phyloP scores from a whole-genome alignment of 2,113 vertebrate genomes.

The Cyphomyrus discorhynchus region DNA sequence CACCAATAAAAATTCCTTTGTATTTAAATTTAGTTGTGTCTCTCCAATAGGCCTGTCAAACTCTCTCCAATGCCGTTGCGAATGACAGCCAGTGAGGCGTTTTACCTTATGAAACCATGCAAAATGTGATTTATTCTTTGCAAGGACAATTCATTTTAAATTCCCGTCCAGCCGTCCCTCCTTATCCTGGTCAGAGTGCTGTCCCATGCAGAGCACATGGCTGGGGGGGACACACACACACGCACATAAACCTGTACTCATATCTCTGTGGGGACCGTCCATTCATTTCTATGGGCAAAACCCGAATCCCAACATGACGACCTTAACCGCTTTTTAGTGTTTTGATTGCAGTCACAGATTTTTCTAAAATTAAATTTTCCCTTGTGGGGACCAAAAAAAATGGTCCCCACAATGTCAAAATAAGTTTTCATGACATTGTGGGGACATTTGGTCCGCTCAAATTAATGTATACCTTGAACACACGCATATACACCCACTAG shows the following conservation, averaged over 20 bases:
- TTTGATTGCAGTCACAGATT: too few relatives aligned
- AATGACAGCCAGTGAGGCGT: neutral
- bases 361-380: too few relatives aligned
- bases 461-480: too few relatives aligned
- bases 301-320: too few relatives aligned
- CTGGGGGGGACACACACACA: neutral
- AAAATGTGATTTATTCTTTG: neutral
- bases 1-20: neutral
- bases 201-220: neutral
- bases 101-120: neutral
- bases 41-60: neutral
- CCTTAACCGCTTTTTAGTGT: too few relatives aligned
- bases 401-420: too few relatives aligned
- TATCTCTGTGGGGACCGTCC: too few relatives aligned
- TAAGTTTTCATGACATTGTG: too few relatives aligned
- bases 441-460: too few relatives aligned
- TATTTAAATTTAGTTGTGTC: neutral
- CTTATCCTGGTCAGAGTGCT: neutral
- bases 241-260: neutral
- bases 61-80: neutral
- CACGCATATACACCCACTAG: neutral
- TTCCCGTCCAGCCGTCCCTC: neutral
- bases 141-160: neutral
- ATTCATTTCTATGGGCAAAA: too few relatives aligned
- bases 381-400: too few relatives aligned